Conservation (phyloP, 2,888 invertebrate genomes). For the Eristalinus sepulchralis region DNA sequence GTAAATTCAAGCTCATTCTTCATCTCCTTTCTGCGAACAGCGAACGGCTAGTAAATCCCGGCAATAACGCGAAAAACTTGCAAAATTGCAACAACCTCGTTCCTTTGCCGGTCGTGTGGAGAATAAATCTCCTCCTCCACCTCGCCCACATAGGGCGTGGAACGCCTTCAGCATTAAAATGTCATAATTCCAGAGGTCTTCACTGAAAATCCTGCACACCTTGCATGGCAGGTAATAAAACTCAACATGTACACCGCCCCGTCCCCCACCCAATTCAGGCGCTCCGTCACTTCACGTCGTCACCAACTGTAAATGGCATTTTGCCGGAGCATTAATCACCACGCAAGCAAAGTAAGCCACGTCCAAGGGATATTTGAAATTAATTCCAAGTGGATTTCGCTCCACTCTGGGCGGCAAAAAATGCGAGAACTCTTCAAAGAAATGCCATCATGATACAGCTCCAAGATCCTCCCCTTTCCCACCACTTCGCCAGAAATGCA, state of each 20-base stretch:
- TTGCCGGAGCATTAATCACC: conserved; percentile 57
- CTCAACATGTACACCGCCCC: conserved; percentile 25
- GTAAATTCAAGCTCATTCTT: conserved; percentile 25
- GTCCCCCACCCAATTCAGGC: not conserved
- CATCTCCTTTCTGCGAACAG: not conserved
- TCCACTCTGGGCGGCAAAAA: not conserved
- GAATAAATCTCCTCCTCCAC: not conserved
- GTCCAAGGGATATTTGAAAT: not conserved
- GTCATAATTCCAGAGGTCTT: conserved; percentile 57
- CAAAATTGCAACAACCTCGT: conserved; percentile 11
- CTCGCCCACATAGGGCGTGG: not conserved
- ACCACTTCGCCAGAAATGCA: conserved; percentile 28
- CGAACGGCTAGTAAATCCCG: not conserved
- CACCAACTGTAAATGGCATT: conserved; percentile 51
- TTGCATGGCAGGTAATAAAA: conserved; percentile 48
- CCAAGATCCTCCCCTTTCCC: not conserved
- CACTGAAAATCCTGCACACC: conserved; percentile 22
- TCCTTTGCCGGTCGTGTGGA: not conserved
- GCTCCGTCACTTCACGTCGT: conserved; percentile 48
- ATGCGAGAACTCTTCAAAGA: not conserved
- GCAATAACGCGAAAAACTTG: not conserved
- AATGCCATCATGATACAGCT: not conserved
- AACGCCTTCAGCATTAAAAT: conserved; percentile 37
- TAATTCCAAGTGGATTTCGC: not conserved
- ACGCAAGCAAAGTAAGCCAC: conserved; percentile 25